Percentiles rank a stretch among this genome's conserved stretches.
Evolutionary conservation across 30 jellyfish, hydroid and myxozoan species (phyloP).

Genomic region (Aurelia aurita): DNA sequence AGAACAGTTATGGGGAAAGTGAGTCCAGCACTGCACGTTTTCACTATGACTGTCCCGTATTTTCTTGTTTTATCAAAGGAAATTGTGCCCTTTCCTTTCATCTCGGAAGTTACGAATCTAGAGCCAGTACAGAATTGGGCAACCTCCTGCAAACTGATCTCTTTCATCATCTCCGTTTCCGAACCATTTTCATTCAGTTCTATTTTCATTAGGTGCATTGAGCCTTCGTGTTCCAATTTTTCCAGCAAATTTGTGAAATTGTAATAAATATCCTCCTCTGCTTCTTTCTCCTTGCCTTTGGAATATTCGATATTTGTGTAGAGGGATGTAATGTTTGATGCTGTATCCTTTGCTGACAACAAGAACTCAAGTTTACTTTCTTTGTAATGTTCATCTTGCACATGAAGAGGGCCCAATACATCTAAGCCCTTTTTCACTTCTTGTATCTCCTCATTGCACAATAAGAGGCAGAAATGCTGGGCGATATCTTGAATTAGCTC

Average conservation of each 20-base stretch:
- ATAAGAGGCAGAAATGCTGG: neutral
- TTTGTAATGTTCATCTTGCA: neutral
- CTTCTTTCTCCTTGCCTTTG: neutral
- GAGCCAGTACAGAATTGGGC: slow-evolving; percentile 33
- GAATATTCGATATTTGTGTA: neutral
- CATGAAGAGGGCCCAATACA: neutral
- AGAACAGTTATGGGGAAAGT: slow-evolving; percentile 5
- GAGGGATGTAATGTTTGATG: neutral
- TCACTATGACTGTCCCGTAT: neutral
- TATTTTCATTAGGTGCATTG: too few relatives aligned
- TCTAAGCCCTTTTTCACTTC: neutral
- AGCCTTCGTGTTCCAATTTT: too few relatives aligned
- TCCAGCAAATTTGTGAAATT: slow-evolving; percentile 34
- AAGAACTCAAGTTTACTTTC: slow-evolving; percentile 20
- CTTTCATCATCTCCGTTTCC: neutral
- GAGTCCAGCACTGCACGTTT: slow-evolving; percentile 20
- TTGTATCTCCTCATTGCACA: neutral
- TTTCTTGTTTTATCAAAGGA: neutral
- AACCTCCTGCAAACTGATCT: slow-evolving; percentile 10
- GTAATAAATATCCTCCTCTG: slow-evolving; percentile 25
- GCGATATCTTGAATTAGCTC: slow-evolving; percentile 4
- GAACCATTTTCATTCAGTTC: too few relatives aligned
- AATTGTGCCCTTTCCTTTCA: slow-evolving; percentile 12
- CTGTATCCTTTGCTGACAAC: neutral
- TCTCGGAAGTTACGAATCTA: slow-evolving; percentile 2